Percentiles rank a stretch among this genome's conserved stretches.
Evolutionary conservation across 2,797 vertebrate species (phyloP).

Genomic region (Yasuhikotakia modesta): DNA sequence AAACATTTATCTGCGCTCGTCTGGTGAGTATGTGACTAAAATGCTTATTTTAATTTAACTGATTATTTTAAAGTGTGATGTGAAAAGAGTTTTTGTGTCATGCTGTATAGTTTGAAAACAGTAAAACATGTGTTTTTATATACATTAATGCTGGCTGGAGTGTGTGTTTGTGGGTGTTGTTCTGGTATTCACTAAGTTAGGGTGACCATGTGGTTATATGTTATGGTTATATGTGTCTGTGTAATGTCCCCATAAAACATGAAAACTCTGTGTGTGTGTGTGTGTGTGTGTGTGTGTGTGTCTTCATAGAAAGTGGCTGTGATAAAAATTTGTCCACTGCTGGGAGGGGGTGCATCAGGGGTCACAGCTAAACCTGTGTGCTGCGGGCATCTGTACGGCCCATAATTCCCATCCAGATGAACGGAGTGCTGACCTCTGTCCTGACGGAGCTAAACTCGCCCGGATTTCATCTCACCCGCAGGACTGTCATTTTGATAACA

Average conservation of each 20-base stretch:
- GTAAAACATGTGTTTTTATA: too few species aligned
- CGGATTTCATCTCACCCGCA: slow-evolving; percentile 78
- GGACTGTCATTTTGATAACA: slow-evolving; percentile 77
- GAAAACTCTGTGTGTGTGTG: too few species aligned
- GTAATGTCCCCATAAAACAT: too few species aligned
- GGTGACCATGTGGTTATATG: too few species aligned
- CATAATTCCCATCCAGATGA: slow-evolving; percentile 87
- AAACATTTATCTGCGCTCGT: neutral
- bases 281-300: slow-evolving; percentile 26
- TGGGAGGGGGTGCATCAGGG: slow-evolving; percentile 81
- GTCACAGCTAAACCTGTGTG: slow-evolving; percentile 86
- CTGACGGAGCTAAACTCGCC: slow-evolving; percentile 72
- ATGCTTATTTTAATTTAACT: neutral
- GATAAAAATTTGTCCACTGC: slow-evolving; percentile 84
- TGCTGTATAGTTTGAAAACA: neutral
- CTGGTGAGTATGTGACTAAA: neutral
- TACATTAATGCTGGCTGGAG: too few species aligned
- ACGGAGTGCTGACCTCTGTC: slow-evolving; percentile 76
- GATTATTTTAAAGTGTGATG: neutral
- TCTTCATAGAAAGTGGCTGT: slow-evolving; percentile 82
- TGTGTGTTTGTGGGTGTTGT: too few species aligned
- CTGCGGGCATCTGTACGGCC: slow-evolving; percentile 81
- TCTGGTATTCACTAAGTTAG: too few species aligned
- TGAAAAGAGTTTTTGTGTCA: neutral
- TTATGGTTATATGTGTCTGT: too few species aligned